phyloP scores from a whole-genome alignment of 35 echinoderm and acorn worm species.

The Apostichopus californicus region DNA sequence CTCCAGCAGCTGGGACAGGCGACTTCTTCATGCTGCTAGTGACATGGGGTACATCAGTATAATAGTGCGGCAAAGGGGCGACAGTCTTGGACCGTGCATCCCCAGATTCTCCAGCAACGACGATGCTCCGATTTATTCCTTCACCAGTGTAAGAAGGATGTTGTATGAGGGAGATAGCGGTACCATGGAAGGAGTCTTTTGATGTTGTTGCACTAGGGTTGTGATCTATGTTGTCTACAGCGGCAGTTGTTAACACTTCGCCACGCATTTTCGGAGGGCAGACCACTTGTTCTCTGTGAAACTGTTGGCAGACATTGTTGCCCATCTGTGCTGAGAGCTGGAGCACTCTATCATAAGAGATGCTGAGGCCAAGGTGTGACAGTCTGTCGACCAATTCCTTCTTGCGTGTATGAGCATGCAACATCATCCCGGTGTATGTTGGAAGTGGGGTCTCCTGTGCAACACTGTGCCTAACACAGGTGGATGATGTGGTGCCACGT shows the following conservation, averaged over 20 bases:
- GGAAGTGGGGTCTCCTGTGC: slow-evolving; percentile 58
- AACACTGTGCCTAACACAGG: slow-evolving; percentile 24
- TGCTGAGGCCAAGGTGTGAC: slow-evolving; percentile 42
- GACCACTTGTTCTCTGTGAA: slow-evolving; percentile 75
- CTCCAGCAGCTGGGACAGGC: background rate
- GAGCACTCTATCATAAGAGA: slow-evolving; percentile 74
- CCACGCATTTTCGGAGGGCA: slow-evolving; percentile 65
- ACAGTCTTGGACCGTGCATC: slow-evolving; percentile 40
- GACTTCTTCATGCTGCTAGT: background rate
- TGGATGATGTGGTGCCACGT: background rate
- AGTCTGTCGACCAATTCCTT: slow-evolving; percentile 60
- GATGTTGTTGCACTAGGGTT: slow-evolving; percentile 74
- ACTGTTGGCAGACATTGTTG: slow-evolving; percentile 66
- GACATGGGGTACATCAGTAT: slow-evolving; percentile 28
- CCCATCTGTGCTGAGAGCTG: slow-evolving; percentile 55
- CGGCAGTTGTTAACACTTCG: slow-evolving; percentile 62
- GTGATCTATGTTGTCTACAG: slow-evolving; percentile 84
- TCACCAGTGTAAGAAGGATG: slow-evolving; percentile 36
- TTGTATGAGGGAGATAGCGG: slow-evolving; percentile 61
- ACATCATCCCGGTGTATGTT: slow-evolving; percentile 44
- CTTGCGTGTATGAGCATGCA: slow-evolving; percentile 52
- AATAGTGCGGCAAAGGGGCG: slow-evolving; percentile 49
- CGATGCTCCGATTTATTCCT: slow-evolving; percentile 58
- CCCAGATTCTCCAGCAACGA: slow-evolving; percentile 13
- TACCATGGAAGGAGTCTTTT: slow-evolving; percentile 80